Evolutionary conservation across 2,888 invertebrate species (phyloP).

Genomic region (Phortica magna): DNA sequence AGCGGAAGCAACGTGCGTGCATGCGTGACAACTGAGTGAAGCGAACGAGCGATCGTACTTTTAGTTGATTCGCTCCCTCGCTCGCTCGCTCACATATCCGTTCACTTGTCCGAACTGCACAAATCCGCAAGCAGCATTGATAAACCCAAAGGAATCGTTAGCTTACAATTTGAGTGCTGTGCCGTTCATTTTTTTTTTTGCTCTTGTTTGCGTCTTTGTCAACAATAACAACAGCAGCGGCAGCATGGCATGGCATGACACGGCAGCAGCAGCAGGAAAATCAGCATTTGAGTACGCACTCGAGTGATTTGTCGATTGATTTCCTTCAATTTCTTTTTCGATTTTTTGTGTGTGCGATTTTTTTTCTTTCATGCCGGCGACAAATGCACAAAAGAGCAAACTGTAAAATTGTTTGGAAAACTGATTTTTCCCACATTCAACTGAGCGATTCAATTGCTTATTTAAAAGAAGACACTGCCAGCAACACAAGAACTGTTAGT

Average conservation of each 20-base stretch:
- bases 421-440: slow-evolving; percentile 73
- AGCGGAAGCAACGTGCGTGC: slow-evolving; percentile 73
- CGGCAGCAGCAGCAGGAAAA: slow-evolving; percentile 17
- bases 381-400: slow-evolving; percentile 67
- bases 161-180: slow-evolving; percentile 61
- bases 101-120: slow-evolving; percentile 2
- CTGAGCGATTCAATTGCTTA: slow-evolving; percentile 73
- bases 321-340: slow-evolving; percentile 53
- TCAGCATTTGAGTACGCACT: slow-evolving; percentile 59
- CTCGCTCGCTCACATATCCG: not conserved
- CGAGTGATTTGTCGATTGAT: slow-evolving; percentile 76
- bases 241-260: not conserved
- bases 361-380: slow-evolving; percentile 57
- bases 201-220: not conserved
- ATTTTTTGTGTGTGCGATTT: slow-evolving; percentile 48
- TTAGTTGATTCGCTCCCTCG: not conserved
- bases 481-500: slow-evolving; percentile 34
- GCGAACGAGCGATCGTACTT: slow-evolving; percentile 57
- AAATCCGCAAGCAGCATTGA: slow-evolving; percentile 1
- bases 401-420: slow-evolving; percentile 73
- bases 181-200: slow-evolving; percentile 41
- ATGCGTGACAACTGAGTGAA: slow-evolving; percentile 73
- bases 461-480: slow-evolving; percentile 46
- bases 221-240: slow-evolving; percentile 50
- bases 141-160: slow-evolving; percentile 67